These are phyloP conservation scores for Labeo calbasu DNA, from an alignment of 2,797 vertebrate genomes.

Conservation along the genomic window DNA sequence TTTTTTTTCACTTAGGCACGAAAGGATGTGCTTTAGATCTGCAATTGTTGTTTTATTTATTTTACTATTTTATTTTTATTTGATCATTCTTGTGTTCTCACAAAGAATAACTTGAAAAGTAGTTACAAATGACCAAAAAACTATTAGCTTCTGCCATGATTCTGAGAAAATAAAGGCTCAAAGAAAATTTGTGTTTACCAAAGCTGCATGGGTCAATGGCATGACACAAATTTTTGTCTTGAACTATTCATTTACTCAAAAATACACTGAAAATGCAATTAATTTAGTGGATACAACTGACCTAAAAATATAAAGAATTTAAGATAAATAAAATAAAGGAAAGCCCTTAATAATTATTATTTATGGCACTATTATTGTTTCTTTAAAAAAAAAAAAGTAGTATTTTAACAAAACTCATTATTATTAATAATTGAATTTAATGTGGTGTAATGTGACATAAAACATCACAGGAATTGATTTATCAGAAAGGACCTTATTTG, in stretches of 20 bases:
- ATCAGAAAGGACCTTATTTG: background rate
- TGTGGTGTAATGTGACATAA: background rate
- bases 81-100: background rate
- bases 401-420: background rate
- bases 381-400: background rate
- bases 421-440: background rate
- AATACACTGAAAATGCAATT: background rate
- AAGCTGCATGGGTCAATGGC: background rate
- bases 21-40: background rate
- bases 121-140: background rate
- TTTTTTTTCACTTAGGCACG: background rate
- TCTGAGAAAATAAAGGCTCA: background rate
- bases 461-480: background rate
- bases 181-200: too few relatives aligned
- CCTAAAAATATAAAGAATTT: background rate
- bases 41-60: background rate
- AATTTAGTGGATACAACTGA: background rate
- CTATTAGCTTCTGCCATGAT: background rate
- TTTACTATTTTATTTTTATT: background rate
- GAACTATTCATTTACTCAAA: background rate
- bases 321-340: background rate
- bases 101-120: background rate
- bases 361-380: background rate
- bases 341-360: background rate
- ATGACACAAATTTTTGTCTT: background rate